phyloP scores from a whole-genome alignment of 2,797 vertebrate genomes.

The Nyctalus aviator region DNA sequence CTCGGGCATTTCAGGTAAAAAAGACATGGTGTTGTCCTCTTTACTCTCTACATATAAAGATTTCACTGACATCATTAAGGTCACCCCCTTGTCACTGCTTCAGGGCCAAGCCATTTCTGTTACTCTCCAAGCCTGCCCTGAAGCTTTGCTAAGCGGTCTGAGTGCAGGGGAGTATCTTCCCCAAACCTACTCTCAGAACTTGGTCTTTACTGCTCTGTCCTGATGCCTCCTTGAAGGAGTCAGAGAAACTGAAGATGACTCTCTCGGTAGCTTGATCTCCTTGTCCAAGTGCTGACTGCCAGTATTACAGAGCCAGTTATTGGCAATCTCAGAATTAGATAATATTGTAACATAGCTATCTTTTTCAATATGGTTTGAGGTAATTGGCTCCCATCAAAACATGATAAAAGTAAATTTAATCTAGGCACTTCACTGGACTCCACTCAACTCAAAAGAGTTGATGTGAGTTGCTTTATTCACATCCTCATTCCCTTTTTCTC shows the following conservation, averaged over 20 bases:
- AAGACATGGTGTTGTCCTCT: background rate
- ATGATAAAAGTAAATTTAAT: background rate
- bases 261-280: background rate
- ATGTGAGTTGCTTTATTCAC: background rate
- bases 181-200: background rate
- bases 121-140: background rate
- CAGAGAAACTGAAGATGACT: background rate
- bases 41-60: background rate
- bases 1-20: background rate
- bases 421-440: background rate
- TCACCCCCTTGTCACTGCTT: background rate
- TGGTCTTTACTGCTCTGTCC: background rate
- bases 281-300: background rate
- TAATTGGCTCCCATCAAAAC: background rate
- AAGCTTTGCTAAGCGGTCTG: background rate
- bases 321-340: background rate
- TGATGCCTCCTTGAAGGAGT: background rate
- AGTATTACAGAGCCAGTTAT: background rate
- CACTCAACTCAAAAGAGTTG: background rate
- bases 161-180: background rate
- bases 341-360: background rate
- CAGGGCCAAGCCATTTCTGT: no score
- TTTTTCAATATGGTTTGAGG: background rate
- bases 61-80: background rate
- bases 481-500: background rate